Conservation (phyloP, 2,888 invertebrate species). For the Chouioia cunea region DNA sequence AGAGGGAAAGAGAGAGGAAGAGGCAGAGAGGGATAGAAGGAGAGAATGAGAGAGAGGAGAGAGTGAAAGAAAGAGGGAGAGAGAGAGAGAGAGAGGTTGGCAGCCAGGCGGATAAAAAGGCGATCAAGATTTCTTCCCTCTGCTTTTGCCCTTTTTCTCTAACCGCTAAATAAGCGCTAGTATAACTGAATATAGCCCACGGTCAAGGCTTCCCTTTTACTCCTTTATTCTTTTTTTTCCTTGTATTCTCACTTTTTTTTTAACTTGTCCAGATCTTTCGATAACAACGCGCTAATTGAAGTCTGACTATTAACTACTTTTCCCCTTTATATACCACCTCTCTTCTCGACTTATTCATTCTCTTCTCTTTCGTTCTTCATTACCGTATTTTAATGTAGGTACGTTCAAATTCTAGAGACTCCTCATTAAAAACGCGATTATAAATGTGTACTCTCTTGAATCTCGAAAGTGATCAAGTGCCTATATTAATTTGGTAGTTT, state of each 20-base stretch:
- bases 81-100: conserved; percentile 33
- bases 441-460: too few relatives aligned
- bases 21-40: conserved; percentile 17
- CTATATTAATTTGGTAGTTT: too few relatives aligned
- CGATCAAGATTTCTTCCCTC: conserved; percentile 4
- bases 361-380: too few relatives aligned
- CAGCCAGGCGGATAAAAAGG: not conserved
- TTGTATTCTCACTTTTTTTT: conserved; percentile 15
- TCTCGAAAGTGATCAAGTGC: too few relatives aligned
- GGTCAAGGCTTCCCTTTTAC: too few relatives aligned
- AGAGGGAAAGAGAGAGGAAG: conserved; percentile 2
- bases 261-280: conserved; percentile 34
- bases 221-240: not conserved
- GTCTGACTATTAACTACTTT: conserved; percentile 19
- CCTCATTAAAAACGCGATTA: too few relatives aligned
- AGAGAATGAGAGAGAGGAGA: conserved; percentile 1
- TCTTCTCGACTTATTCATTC: too few relatives aligned
- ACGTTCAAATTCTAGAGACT: too few relatives aligned
- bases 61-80: conserved; percentile 38
- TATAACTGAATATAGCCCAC: too few relatives aligned
- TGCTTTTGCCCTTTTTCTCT: not conserved
- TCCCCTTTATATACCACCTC: too few relatives aligned
- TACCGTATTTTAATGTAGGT: too few relatives aligned
- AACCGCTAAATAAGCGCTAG: too few relatives aligned
- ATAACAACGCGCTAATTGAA: conserved; percentile 38